These are phyloP conservation scores for Callyntrura guangdongensis DNA, from an alignment of 2,888 invertebrate genomes.

Conservation along the genomic window DNA sequence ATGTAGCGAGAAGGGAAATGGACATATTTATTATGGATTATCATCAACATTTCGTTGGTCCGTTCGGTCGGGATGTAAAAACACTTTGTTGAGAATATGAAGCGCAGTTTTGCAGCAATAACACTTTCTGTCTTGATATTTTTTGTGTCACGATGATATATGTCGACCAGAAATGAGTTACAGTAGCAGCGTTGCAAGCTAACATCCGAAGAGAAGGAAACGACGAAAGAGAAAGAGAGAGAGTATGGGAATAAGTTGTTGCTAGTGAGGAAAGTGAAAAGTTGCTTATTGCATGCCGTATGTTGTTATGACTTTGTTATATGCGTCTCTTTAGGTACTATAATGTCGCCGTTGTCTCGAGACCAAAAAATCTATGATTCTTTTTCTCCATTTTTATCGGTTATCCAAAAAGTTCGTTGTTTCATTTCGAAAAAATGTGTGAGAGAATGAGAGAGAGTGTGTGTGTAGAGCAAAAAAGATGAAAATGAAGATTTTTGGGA, in stretches of 20 bases:
- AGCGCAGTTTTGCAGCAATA: conserved; percentile 35
- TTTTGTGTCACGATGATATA: conserved; percentile 53
- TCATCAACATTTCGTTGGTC: conserved; percentile 29
- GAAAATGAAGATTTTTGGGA: neutral
- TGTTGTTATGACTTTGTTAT: neutral
- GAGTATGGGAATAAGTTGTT: neutral
- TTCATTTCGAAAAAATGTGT: neutral
- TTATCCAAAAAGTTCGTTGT: conserved; percentile 22
- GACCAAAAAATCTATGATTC: neutral
- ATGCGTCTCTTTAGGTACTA: neutral
- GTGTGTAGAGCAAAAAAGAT: neutral
- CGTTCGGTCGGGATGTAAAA: neutral
- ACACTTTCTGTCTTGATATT: conserved; percentile 47
- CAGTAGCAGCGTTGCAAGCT: neutral
- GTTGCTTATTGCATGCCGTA: conserved; percentile 31
- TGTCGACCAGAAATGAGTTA: conserved; percentile 47
- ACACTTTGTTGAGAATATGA: neutral
- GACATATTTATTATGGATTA: conserved; percentile 7
- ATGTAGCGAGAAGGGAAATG: too few relatives aligned
- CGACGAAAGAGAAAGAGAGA: neutral
- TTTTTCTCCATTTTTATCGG: neutral
- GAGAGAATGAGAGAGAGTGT: neutral
- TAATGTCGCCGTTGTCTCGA: neutral
- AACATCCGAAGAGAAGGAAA: too few relatives aligned
- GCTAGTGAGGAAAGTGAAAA: conserved; percentile 26